Conservation (phyloP, 2,113 vertebrate species). For the Caretta caretta region DNA sequence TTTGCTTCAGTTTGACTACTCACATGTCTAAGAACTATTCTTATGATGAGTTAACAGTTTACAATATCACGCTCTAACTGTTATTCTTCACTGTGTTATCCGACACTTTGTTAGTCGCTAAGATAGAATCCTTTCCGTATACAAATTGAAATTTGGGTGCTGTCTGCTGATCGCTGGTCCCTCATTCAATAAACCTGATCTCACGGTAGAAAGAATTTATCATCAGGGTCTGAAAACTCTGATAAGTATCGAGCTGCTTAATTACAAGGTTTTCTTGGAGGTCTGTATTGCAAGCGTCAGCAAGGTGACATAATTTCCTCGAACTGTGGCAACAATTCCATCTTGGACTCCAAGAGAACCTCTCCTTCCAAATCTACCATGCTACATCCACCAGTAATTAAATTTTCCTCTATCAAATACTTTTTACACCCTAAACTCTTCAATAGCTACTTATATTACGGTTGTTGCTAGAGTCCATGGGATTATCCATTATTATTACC, state of each 20-base stretch:
- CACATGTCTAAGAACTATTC: background rate
- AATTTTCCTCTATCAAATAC: background rate
- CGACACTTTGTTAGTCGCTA: fast-evolving
- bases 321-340: background rate
- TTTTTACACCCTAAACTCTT: background rate
- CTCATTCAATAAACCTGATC: background rate
- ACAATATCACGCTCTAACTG: background rate
- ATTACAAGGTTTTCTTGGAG: fast-evolving
- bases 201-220: background rate
- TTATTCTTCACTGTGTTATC: background rate
- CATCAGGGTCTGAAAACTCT: background rate
- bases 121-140: background rate
- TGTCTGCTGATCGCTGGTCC: background rate
- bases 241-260: fast-evolving
- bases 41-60: background rate
- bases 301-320: fast-evolving
- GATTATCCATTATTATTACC: background rate
- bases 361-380: background rate
- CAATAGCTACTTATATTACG: background rate
- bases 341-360: background rate
- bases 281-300: fast-evolving
- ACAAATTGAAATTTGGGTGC: background rate
- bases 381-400: background rate
- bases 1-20: background rate
- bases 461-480: background rate